Evolutionary conservation across 2,888 invertebrate genomes (phyloP).

Genomic region (Dorcus parallelipipedus): DNA sequence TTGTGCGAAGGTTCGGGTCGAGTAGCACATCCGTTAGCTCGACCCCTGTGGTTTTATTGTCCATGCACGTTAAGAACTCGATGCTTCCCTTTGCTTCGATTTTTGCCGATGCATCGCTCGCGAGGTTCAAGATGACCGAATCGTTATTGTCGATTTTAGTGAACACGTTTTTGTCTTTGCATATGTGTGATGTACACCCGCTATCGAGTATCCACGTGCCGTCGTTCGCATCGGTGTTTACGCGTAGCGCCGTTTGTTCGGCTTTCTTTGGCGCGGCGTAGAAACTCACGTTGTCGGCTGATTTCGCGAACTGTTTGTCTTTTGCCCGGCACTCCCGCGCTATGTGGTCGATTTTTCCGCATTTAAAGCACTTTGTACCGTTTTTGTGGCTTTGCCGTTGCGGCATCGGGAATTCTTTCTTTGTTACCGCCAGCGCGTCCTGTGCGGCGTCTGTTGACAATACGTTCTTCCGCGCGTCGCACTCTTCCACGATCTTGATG

Average conservation of each 20-base stretch:
- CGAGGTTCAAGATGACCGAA: background rate
- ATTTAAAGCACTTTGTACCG: background rate
- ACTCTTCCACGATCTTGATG: conserved; percentile 34
- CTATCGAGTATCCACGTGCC: background rate
- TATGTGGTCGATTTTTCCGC: background rate
- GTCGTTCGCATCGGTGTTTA: too few relatives aligned
- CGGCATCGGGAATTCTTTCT: background rate
- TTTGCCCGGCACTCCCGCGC: too few relatives aligned
- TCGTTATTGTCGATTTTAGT: background rate
- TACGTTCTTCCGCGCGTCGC: conserved; percentile 15
- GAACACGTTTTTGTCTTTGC: conserved; percentile 1
- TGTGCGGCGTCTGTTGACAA: background rate
- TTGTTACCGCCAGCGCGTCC: background rate
- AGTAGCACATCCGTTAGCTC: background rate
- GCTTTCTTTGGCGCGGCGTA: too few relatives aligned
- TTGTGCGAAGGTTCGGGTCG: conserved; percentile 11
- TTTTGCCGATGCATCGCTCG: background rate
- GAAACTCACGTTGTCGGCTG: too few relatives aligned
- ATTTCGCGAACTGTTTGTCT: too few relatives aligned
- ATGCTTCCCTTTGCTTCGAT: background rate
- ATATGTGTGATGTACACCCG: conserved; percentile 15
- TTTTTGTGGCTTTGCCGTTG: conserved; percentile 3
- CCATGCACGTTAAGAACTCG: background rate
- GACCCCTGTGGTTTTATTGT: background rate
- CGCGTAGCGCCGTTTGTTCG: too few relatives aligned